phyloP scores from a whole-genome alignment of 2,888 invertebrate genomes.

The Drosophila borborema region DNA sequence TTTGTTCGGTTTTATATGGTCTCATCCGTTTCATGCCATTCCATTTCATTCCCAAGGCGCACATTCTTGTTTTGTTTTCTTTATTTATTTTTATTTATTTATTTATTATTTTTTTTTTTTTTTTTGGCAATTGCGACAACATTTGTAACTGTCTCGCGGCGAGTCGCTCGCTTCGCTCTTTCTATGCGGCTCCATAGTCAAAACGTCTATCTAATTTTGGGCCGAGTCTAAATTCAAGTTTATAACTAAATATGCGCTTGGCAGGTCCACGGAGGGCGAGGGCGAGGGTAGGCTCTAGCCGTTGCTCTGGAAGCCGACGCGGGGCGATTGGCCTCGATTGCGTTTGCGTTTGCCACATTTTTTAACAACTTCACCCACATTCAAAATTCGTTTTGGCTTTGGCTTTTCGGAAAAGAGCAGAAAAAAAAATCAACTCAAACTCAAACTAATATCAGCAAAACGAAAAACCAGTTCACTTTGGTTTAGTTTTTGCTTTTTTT shows the following conservation, averaged over 20 bases:
- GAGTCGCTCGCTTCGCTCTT: slow-evolving; percentile 20
- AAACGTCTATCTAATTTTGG: slow-evolving; percentile 66
- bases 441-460: slow-evolving; percentile 29
- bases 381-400: slow-evolving; percentile 77
- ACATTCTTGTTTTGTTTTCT: slow-evolving; percentile 19
- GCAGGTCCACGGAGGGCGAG: slow-evolving; percentile 23
- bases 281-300: slow-evolving; percentile 6
- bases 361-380: slow-evolving; percentile 78
- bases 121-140: slow-evolving; percentile 38
- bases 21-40: slow-evolving; percentile 29
- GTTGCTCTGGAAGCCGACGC: slow-evolving; percentile 39
- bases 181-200: slow-evolving; percentile 25
- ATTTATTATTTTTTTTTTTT: neutral
- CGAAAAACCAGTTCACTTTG: slow-evolving; percentile 54
- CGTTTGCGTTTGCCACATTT: slow-evolving; percentile 69
- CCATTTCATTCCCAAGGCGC: slow-evolving; percentile 28
- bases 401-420: slow-evolving; percentile 44
- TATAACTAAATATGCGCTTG: slow-evolving; percentile 74
- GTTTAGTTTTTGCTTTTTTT: slow-evolving; percentile 41
- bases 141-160: slow-evolving; percentile 35
- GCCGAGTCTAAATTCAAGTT: slow-evolving; percentile 73
- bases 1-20: slow-evolving; percentile 13
- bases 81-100: neutral
- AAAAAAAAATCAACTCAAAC: neutral
- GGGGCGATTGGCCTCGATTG: slow-evolving; percentile 66